Evolutionary conservation across 2,888 invertebrate genomes (phyloP), one percentile per base, ranked within the genome.

Genomic region (Archaeoteleia sp.): DNA sequence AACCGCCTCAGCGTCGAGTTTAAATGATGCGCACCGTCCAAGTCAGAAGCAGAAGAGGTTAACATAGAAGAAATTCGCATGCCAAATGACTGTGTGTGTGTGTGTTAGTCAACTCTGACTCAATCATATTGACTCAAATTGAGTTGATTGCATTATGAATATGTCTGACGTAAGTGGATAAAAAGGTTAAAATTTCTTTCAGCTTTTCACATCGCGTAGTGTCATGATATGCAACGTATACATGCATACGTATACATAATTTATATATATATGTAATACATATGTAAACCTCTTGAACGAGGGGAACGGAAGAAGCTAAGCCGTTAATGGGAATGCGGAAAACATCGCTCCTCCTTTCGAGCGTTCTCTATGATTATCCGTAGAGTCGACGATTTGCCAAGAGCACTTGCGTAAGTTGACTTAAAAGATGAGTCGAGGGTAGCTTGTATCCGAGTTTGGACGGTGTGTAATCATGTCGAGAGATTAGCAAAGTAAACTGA

Each of bases 271-370:
- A n/a, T n/a, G n/a, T n/a, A n/a, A n/a, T n/a, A n/a, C n/a, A 10
- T 30, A 30, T 17, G 20, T 5, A 40, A 40, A 40, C 17, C 8
- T 20, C 9, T 27, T 15, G 51, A 35, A 49, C 27, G 54, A 46
- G 8, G 7, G 8, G 39, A 9, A 20, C 8, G 17, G 10, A 6
- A 23, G 30, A 12, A 32, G 27, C 42, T 74, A 77, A 79, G 71
- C 77, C 72, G 76, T 72, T 80, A 79, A 80, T 78, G 74, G 79
- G 40, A 30, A 61, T 42, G 49, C 61, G 68, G 71, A 75, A 77
- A 78, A 75, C 68, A 74, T 70, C 71, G 61, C 10, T 37, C 37
- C 46, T 35, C 48, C 15, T 53, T 53, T 30, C 27, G 13, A 35
- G 29, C 37, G 10, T 42, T 39, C 48, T 32, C 66, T 57, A 12